Evolutionary conservation across 2,797 vertebrate genomes (phyloP).

Genomic region (Sternotherus odoratus): DNA sequence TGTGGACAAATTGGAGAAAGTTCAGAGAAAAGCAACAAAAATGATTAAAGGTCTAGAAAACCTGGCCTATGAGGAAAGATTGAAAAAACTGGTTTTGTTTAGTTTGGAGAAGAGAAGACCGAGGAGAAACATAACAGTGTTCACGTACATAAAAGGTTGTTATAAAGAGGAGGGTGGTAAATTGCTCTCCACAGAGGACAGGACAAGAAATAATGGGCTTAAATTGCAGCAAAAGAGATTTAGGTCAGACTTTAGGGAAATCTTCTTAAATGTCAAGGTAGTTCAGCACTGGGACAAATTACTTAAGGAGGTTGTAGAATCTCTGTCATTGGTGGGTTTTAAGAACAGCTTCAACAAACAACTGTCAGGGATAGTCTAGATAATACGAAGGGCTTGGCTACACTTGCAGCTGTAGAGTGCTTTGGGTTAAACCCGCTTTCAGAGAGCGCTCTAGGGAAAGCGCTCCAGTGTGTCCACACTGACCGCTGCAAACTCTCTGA

Average conservation of each 20-base stretch:
- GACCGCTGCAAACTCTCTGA: too few relatives aligned
- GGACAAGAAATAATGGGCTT: background rate
- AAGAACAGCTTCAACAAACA: background rate
- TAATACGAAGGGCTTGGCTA: too few relatives aligned
- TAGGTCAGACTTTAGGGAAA: background rate
- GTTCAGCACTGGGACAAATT: background rate
- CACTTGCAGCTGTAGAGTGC: too few relatives aligned
- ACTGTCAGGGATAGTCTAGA: background rate
- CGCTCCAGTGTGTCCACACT: too few relatives aligned
- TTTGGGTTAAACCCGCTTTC: too few relatives aligned
- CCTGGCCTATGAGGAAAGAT: background rate
- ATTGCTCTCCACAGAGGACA: background rate
- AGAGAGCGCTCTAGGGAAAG: too few relatives aligned
- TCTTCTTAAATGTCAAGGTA: background rate
- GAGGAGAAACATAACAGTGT: background rate
- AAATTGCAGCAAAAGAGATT: background rate
- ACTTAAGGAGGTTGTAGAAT: background rate
- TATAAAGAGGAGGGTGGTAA: background rate
- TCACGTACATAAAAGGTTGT: background rate
- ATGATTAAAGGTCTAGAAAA: background rate
- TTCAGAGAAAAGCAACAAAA: background rate
- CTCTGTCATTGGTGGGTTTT: background rate
- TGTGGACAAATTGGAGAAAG: background rate
- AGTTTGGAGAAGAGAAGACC: background rate
- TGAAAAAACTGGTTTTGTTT: background rate